A percentile compares a stretch with the other conserved stretches of the same genome.
These are phyloP conservation scores for Timandra comae DNA, from an alignment of 2,888 invertebrate species.

Conservation along the genomic window DNA sequence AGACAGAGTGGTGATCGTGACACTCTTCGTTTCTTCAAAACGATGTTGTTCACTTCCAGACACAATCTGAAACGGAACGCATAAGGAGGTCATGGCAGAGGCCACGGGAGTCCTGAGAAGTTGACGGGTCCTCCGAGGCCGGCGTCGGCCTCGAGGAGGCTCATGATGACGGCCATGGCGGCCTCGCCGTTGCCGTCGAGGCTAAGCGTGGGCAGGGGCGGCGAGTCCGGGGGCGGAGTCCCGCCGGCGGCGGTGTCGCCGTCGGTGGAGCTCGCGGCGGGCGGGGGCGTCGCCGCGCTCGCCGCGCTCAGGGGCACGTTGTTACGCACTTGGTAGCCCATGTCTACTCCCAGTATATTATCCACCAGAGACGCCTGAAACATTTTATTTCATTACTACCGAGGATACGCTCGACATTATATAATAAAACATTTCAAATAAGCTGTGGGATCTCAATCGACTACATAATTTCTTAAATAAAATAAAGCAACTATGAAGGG, in stretches of 20 bases:
- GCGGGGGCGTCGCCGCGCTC: slow-evolving; percentile 25
- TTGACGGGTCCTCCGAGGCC: slow-evolving; percentile 92
- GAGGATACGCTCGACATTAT: no score
- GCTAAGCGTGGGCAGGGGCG: slow-evolving; percentile 40
- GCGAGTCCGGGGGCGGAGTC: slow-evolving; percentile 32
- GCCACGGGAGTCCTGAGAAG: slow-evolving; percentile 91
- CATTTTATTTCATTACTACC: neutral
- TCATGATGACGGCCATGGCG: slow-evolving; percentile 95
- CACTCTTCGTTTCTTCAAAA: no score
- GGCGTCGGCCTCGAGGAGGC: slow-evolving; percentile 91
- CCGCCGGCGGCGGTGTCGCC: neutral
- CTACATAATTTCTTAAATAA: no score
- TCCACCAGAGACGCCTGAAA: slow-evolving; percentile 43
- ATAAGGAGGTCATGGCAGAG: slow-evolving; percentile 85
- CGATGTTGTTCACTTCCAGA: no score
- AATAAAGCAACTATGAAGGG: no score
- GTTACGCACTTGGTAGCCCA: slow-evolving; percentile 44
- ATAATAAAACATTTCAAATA: no score
- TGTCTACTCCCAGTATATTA: slow-evolving; percentile 38
- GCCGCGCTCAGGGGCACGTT: slow-evolving; percentile 50
- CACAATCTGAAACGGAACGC: no score
- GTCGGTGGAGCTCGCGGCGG: slow-evolving; percentile 20
- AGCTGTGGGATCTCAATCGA: no score
- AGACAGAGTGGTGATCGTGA: no score
- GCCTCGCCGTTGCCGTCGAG: slow-evolving; percentile 91